Base-by-base conservation (phyloP, 53 echinoderm and acorn worm species). In the Echinarachnius parma region DNA sequence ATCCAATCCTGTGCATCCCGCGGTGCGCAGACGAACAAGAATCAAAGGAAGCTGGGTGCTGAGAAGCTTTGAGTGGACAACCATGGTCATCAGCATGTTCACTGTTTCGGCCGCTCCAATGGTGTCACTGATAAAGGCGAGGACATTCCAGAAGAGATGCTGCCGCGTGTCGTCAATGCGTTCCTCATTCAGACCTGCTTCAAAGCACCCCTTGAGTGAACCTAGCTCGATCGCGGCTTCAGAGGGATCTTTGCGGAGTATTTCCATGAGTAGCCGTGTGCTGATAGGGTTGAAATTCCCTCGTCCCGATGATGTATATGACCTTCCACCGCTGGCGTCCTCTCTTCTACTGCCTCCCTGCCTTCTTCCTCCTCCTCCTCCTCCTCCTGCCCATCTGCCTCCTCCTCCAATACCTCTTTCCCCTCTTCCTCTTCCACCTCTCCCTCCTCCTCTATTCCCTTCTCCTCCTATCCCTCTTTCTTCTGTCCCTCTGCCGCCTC, bases 201-300 rank as follows among this genome's bases (percentile, higher is more conserved):
- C n/a, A 13, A 69, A 20, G 21, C 7, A 4, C 21, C 53, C 53
- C 16, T 53, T 69, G 3, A 69, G 25, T 5, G 70, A 69, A 4
- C 70, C 53, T 3, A 57, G 57, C 28, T 57, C 26, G 26, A 57
- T n/a, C 16, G 57, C 57, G 3, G 57, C 57, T 27, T 57, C 57
- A 27, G 57, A 28, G 8, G 57, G 57, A 69, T 69, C 70, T 48
- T 69, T 69, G 1, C 34, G 27, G 34, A 69, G 35, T 31, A 69
- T 69, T 21, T 53, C 35, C 14, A 14, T 13, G 2, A 69, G 36
- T 16, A 69, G 35, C 34, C 10, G 33, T 14, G 53, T 34, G 34
- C 70, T 53, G 4, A 69, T 9, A 1, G 70, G 34, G 27, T 4
- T n/a, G 31, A 48, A 66, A 45, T 23, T 44, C 0, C 16, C 24